Percentiles rank a stretch among this genome's conserved stretches.
Conservation (phyloP, 2,113 vertebrate species). For the Rallus limicola region DNA sequence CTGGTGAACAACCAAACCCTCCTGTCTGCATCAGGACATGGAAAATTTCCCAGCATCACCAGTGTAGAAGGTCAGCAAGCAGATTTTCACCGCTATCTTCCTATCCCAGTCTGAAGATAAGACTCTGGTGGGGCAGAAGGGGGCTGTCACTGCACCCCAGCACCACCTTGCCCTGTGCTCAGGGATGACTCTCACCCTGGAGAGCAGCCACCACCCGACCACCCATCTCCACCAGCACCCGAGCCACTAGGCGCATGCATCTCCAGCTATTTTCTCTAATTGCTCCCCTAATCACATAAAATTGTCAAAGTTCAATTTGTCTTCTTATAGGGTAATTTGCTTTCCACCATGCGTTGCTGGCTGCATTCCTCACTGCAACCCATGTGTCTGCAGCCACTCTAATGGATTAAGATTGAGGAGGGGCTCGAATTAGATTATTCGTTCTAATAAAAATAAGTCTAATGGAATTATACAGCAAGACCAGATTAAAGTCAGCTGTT, state of each 20-base stretch:
- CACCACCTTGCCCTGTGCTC: neutral
- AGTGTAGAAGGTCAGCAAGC: neutral
- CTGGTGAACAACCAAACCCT: neutral
- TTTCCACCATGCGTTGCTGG: neutral
- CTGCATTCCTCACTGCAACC: neutral
- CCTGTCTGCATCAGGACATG: neutral
- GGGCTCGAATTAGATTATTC: neutral
- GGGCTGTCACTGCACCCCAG: neutral
- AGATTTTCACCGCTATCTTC: neutral
- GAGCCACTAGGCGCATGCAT: neutral
- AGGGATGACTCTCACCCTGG: neutral
- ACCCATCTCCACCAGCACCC: neutral
- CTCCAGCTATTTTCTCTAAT: neutral
- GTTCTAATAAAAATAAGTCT: conserved; percentile 8
- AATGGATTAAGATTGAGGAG: neutral
- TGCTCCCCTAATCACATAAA: conserved; percentile 42
- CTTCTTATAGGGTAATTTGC: conserved; percentile 14
- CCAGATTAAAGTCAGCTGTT: conserved; percentile 16
- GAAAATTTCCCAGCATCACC: neutral
- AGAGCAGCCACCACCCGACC: neutral
- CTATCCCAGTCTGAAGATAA: neutral
- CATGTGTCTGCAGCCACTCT: conserved; percentile 1
- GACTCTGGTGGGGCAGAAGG: neutral
- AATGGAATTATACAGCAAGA: conserved; percentile 49
- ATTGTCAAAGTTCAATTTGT: neutral